phyloP scores from a whole-genome alignment of 2,113 vertebrate genomes.

The Pituophis catenifer region DNA sequence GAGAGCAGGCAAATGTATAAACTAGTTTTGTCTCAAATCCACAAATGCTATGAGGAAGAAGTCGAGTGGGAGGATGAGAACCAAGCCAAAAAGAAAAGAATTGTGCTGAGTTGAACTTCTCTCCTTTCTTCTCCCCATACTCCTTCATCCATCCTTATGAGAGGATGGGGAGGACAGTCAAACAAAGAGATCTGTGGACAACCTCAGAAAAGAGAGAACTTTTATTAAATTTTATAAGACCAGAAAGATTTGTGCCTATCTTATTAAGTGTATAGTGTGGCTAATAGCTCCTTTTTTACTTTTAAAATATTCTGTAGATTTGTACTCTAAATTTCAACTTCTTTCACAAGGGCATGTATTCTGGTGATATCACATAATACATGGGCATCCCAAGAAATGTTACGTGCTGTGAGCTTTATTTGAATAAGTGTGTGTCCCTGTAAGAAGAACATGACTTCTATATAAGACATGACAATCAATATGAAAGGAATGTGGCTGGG shows the following conservation, averaged over 20 bases:
- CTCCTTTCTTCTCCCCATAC: not conserved
- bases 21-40: constrained; percentile 51
- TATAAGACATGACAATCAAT: not conserved
- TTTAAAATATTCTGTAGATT: not conserved
- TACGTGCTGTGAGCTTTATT: not conserved
- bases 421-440: not conserved
- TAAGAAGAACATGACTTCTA: not conserved
- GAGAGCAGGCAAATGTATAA: constrained; percentile 50
- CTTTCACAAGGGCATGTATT: not conserved
- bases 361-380: not conserved
- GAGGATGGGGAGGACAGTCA: not conserved
- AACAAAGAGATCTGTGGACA: not conserved
- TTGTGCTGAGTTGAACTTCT: not conserved
- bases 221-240: not conserved
- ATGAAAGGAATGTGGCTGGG: not conserved
- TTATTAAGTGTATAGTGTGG: not conserved
- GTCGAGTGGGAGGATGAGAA: constrained; percentile 9
- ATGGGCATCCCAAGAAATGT: not conserved
- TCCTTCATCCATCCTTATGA: not conserved
- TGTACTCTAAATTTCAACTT: not conserved
- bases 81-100: not conserved
- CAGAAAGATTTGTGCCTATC: not conserved
- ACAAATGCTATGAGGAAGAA: not conserved
- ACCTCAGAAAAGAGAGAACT: not conserved
- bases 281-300: not conserved